phyloP scores from a whole-genome alignment of 2,797 vertebrate genomes.

The Limosa lapponica region DNA sequence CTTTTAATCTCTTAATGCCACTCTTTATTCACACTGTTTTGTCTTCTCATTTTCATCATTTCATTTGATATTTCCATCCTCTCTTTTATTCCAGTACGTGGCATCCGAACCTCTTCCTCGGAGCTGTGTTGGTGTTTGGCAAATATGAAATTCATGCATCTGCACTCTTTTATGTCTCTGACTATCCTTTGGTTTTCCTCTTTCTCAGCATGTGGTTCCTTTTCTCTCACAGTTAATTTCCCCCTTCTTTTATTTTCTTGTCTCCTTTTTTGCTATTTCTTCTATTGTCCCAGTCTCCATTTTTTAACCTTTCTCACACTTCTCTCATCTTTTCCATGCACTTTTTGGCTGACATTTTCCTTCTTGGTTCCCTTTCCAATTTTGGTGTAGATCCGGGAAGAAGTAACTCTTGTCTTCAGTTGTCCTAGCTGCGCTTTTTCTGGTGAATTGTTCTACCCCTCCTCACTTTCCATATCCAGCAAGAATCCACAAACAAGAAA shows the following conservation, averaged over 20 bases:
- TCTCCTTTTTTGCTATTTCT: neutral
- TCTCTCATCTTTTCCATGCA: neutral
- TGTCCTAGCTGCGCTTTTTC: neutral
- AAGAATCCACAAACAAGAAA: neutral
- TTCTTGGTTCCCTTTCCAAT: neutral
- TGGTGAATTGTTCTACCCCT: neutral
- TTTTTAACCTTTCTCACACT: neutral
- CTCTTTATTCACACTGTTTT: neutral
- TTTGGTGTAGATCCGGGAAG: neutral
- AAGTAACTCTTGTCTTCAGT: neutral
- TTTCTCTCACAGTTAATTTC: neutral
- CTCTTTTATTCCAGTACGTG: neutral
- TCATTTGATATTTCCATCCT: neutral
- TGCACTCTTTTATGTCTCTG: neutral
- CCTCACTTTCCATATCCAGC: neutral
- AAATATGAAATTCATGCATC: neutral
- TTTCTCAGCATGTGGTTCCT: neutral
- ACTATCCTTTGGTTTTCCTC: neutral
- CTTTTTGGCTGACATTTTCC: neutral
- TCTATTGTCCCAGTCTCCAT: neutral
- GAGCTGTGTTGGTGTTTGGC: neutral
- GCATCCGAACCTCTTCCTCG: neutral
- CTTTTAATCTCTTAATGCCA: constrained; percentile 19
- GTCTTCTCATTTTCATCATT: neutral
- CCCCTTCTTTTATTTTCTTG: neutral